Evolutionary conservation across 2,797 vertebrate species (phyloP).

Genomic region (Malacoraja senta): DNA sequence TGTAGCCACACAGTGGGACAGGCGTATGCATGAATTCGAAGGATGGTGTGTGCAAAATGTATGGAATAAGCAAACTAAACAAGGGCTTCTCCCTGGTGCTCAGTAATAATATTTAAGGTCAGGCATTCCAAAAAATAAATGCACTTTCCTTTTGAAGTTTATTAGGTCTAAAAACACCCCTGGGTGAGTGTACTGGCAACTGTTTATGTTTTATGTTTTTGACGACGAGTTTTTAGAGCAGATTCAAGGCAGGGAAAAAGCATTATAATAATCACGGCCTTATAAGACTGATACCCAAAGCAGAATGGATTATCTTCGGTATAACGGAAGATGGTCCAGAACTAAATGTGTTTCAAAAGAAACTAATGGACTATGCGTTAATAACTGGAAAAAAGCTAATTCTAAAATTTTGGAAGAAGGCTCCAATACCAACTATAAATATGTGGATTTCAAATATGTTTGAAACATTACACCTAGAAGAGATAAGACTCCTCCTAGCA

Average conservation of each 20-base stretch:
- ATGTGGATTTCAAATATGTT: too few species aligned
- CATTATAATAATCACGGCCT: background rate
- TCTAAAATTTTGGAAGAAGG: too few species aligned
- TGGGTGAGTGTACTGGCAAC: too few species aligned
- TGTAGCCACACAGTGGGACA: background rate
- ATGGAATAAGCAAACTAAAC: background rate
- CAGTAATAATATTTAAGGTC: background rate
- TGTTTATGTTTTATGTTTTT: background rate
- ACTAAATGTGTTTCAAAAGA: too few species aligned
- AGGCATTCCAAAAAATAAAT: background rate
- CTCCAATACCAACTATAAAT: too few species aligned
- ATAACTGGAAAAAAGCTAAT: too few species aligned
- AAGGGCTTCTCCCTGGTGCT: background rate
- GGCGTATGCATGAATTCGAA: background rate
- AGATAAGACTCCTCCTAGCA: too few species aligned
- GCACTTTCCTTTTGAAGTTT: background rate
- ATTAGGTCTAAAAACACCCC: background rate
- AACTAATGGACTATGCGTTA: too few species aligned
- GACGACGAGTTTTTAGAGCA: background rate
- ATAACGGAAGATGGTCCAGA: too few species aligned
- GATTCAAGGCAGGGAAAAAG: background rate
- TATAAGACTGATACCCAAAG: too few species aligned
- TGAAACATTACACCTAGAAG: too few species aligned
- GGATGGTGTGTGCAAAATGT: background rate
- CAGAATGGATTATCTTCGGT: too few species aligned